phyloP scores from a whole-genome alignment of 2,888 invertebrate genomes.

The Danaus chrysippus region DNA sequence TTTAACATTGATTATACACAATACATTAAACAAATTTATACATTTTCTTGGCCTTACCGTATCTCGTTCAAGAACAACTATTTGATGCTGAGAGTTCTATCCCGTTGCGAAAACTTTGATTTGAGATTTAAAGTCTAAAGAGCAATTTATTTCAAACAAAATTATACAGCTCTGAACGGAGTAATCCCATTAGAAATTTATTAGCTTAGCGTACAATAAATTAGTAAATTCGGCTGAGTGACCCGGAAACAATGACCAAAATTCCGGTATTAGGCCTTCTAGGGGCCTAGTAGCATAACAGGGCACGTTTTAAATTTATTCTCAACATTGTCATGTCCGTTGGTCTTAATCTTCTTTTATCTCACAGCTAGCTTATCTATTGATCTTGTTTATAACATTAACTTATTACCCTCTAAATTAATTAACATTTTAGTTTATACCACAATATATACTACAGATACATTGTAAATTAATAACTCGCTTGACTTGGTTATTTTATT shows the following conservation, averaged over 20 bases:
- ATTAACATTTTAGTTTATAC: not conserved
- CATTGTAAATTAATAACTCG: too few relatives aligned
- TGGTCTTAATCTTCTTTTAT: conserved; percentile 7
- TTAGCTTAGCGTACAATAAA: conserved; percentile 73
- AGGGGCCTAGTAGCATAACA: conserved; percentile 9
- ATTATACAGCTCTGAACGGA: conserved; percentile 71
- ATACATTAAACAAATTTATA: too few relatives aligned
- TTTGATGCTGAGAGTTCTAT: too few relatives aligned
- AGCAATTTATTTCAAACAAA: conserved; percentile 68
- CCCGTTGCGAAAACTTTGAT: conserved; percentile 19
- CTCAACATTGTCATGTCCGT: conserved; percentile 12
- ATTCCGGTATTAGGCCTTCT: conserved; percentile 55
- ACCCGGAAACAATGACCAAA: conserved; percentile 69
- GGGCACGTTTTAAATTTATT: conserved; percentile 13
- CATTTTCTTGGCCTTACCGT: too few relatives aligned
- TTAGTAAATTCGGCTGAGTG: conserved; percentile 69
- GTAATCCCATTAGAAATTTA: conserved; percentile 77
- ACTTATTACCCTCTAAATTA: not conserved
- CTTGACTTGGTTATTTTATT: too few relatives aligned
- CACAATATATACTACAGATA: too few relatives aligned
- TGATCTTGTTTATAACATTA: conserved; percentile 3
- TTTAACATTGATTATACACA: too few relatives aligned
- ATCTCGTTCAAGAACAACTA: too few relatives aligned
- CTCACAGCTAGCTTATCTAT: conserved; percentile 2
- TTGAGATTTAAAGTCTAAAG: conserved; percentile 32